Evolutionary conservation across 1,140 invertebrate genomes (phyloP), one percentile per base, ranked within the genome.

Genomic region (Panulirus ornatus): DNA sequence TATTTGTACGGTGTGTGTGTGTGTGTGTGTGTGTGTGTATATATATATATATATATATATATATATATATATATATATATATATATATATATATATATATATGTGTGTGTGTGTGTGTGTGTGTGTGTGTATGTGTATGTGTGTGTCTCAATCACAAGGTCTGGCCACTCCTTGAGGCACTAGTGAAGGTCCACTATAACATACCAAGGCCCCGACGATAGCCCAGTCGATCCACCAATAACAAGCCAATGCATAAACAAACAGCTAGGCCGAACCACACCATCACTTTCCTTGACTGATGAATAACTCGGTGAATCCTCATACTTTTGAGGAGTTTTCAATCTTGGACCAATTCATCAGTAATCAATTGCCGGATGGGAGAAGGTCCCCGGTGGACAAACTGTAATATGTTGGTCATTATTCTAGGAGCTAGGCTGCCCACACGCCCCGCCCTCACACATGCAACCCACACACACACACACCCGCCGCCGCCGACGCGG

Each of bases 351-450:
- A 51, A 89, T 89, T 75, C 78, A 75, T 89, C 79, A 75, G 81
- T 76, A 84, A 89, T 89, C 88, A 89, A 83, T 89, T 76, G 70
- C 42, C 22, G 70, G 88, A 54, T 73, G 79, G 63, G 47, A 76
- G 78, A 34, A 75, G 66, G 85, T 88, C 85, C 44, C 5, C 36
- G 63, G 70, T 76, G 88, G 70, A 84, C 88, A 89, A 83, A 89
- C 42, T 83, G 79, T 81, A 89, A 89, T 89, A 84, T 83, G 79
- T 89, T 89, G 79, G 22, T 66, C 51, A 89, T 89, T 89, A 82
- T 75, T 87, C 84, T 66, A 40, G 40, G 75, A 27, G 22, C 54
- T n/a, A 11, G 8, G 36, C 76, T 88, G 75, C 54, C n/a, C 85
- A 63, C 76, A 79, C 42, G 51, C 73, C 73, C 63, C 85, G 85